Evolutionary conservation across 2,113 vertebrate genomes (phyloP), one percentile per base, ranked within the genome.

Genomic region (Nematolebias whitei): DNA sequence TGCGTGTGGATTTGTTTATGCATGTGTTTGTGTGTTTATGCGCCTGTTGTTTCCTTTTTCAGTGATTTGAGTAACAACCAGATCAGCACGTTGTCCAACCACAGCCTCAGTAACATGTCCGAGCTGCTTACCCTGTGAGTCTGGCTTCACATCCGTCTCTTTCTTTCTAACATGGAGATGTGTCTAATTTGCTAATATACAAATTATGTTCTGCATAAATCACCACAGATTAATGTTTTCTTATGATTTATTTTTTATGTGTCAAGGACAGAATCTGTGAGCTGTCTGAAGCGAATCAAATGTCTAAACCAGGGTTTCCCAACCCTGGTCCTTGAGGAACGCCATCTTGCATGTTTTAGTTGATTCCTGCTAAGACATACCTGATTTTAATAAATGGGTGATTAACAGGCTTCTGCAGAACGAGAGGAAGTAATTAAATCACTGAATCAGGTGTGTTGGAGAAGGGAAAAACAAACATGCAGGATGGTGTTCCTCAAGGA

Each of bases 31-130:
- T 44, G 52, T 19, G 51, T 20, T 82, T 71, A 83, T 83, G 63
- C 76, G 39, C 83, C 57, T 85, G 32, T 83, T 84, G 32, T 83
- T 91, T 92, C 81, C 93, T 90, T 96, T 47, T 96, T 72, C 92
- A 99, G 98, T 91, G 98, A 99, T 94, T 94, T 99, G 92, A 99
- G 98, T 94, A 99, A 99, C 95, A 99, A 99, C 94, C 93, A 96
- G 91, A 99, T 99, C 94, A 98, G 97, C 94, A 99, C 97, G 65
- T 94, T 99, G 88, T 97, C 96, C 90, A 98, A 96, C 92, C 94
- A 98, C 93, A 98, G 96, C 93, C 98, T 99, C 95, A 98, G 95
- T 95, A 99, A 99, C 93, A 99, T 98, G 97, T 96, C 95, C 60
- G 96, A 99, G 87, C 96, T 99, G 85, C 95, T 98, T 76, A 99